Evolutionary conservation across 2,888 invertebrate species (phyloP).

Genomic region (Ametastegia equiseti): DNA sequence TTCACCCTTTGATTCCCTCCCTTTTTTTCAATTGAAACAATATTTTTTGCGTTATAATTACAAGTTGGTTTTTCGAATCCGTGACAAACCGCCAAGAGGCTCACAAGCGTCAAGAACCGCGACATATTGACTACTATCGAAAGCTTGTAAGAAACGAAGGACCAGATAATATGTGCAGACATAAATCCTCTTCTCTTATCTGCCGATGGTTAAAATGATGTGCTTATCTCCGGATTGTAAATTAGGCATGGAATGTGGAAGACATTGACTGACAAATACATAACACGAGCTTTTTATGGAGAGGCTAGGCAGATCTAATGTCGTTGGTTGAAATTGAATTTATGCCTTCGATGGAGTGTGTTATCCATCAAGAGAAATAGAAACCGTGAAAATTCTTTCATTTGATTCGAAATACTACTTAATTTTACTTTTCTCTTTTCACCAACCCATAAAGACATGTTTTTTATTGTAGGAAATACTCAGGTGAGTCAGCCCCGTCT

Average conservation of each 20-base stretch:
- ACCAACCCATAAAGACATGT: neutral
- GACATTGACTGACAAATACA: neutral
- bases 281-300: neutral
- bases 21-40: neutral
- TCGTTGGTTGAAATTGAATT: too few species aligned
- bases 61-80: neutral
- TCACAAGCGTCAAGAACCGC: conserved; percentile 10
- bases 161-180: neutral
- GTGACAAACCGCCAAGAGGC: conserved; percentile 13
- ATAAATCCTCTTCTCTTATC: neutral
- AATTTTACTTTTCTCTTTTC: neutral
- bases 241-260: neutral
- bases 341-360: too few species aligned
- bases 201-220: neutral
- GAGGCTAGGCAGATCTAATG: neutral
- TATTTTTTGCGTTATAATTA: neutral
- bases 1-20: neutral
- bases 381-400: too few species aligned
- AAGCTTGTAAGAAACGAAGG: neutral
- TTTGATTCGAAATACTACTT: too few species aligned
- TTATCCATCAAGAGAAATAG: too few species aligned
- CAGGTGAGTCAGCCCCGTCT: conserved; percentile 2
- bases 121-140: conserved; percentile 31
- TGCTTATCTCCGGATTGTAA: neutral
- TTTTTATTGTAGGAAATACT: neutral